Conservation (phyloP, 2,888 invertebrate genomes). For the Caenorhabditis doughertyi region DNA sequence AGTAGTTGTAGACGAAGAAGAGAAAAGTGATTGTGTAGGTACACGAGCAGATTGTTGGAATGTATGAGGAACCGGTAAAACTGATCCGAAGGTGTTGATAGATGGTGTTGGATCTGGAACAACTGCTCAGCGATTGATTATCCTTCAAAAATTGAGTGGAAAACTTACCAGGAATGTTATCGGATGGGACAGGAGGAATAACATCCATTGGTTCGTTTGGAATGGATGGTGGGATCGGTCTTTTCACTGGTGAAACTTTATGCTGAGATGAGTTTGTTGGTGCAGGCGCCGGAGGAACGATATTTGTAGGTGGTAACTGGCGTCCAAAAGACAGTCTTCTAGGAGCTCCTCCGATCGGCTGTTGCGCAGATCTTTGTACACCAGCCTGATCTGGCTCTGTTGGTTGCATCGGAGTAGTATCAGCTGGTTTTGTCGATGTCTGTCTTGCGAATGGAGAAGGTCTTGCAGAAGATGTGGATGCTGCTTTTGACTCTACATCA, state of each 20-base stretch:
- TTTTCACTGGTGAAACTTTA: conserved; percentile 16
- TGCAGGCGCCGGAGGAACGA: conserved; percentile 57
- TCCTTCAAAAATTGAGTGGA: not conserved
- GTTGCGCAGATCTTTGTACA: not conserved
- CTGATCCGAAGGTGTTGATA: conserved; percentile 25
- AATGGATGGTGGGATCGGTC: conserved; percentile 40
- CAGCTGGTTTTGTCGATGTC: conserved; percentile 5
- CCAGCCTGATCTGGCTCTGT: conserved; percentile 31
- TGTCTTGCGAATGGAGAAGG: conserved; percentile 7
- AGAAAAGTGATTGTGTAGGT: conserved; percentile 58
- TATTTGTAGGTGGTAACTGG: conserved; percentile 11
- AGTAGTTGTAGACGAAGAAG: conserved; percentile 43
- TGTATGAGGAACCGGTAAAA: conserved; percentile 48
- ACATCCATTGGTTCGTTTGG: conserved; percentile 59
- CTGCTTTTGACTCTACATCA: conserved; percentile 44
- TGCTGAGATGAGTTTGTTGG: conserved; percentile 11
- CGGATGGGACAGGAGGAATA: conserved; percentile 63
- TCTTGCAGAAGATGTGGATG: conserved; percentile 2
- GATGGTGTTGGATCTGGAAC: conserved; percentile 59
- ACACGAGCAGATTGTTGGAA: conserved; percentile 61
- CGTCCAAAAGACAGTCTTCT: conserved; percentile 7
- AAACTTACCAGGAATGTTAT: conserved; percentile 53
- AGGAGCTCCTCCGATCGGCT: not conserved
- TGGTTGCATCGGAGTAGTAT: conserved; percentile 1
- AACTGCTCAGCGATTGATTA: not conserved